Base-by-base conservation (phyloP, 2,888 invertebrate genomes). In the Stenodema calcarata region DNA sequence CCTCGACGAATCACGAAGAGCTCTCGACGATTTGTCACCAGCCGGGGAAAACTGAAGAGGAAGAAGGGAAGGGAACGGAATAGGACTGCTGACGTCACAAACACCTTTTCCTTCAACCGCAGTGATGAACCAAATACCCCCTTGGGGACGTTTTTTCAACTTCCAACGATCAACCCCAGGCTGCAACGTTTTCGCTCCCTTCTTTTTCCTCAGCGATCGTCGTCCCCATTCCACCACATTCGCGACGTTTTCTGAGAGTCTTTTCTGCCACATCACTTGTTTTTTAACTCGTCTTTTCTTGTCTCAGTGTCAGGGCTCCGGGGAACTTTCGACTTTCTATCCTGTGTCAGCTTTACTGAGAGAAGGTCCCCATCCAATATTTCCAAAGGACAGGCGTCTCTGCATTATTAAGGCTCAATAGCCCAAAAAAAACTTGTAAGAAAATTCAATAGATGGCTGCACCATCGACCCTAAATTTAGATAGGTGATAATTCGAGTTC, bases 21-120 rank as follows among this genome's bases (percentile, higher is more conserved):
- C 41, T 0, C 78, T 18, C 78, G 78, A 42, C 78, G 78, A 78
- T 78, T 78, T 78, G 78, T 78, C 78, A 41, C 78, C 44, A 44
- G 41, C 35, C 35, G 30, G 27, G 62, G 62, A 23, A 62, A 62
- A 73, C 30, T 18, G 73, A 41, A 73, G 73, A 18, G 73, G 35
- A 30, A 73, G 41, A 42, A 35, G 78, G 70, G 4, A 70, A 18
- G 18, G 41, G 44, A 23, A 78, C 4, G 41, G 78, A 12, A 62
- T 62, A 62, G 78, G 78, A 78, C 78, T 78, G 78, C 78, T 78
- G 78, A 78, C 78, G 78, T 78, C 78, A 78, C 18, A 78, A 78
- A 78, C 78, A 78, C 78, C 78, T 78, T 78, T 78, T 23, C 78
- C 78, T 78, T 78, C 62, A 62, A 44, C 78, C 41, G 14, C 78